These are phyloP conservation scores for Halocynthia roretzi DNA, from an alignment of 23 tunicate genomes.

Conservation along the genomic window DNA sequence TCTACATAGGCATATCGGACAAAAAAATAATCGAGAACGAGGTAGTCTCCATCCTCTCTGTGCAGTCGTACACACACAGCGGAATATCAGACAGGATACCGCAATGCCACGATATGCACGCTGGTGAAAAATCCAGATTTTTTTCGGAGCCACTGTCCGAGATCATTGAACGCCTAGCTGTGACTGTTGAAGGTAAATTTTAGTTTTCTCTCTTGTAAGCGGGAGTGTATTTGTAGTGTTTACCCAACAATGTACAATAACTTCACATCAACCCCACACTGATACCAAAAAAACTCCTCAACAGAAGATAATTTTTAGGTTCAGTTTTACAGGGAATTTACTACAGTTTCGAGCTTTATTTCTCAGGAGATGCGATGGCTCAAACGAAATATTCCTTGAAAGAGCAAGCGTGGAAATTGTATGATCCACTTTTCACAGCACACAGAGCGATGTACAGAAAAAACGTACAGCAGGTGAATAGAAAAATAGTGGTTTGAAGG, in stretches of 20 bases:
- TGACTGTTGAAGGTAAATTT: constrained; percentile 60
- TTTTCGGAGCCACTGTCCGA: constrained; percentile 23
- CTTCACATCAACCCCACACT: too few relatives aligned
- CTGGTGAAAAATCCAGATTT: constrained; percentile 31
- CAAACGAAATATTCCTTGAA: constrained; percentile 66
- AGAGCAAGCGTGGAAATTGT: constrained; percentile 47
- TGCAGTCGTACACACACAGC: constrained; percentile 62
- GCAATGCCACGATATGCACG: constrained; percentile 64
- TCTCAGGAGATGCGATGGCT: constrained; percentile 73
- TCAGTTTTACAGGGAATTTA: neutral
- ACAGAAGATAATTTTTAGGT: too few relatives aligned
- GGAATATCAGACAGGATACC: constrained; percentile 57
- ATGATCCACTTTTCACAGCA: constrained; percentile 69
- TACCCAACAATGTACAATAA: too few relatives aligned
- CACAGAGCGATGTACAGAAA: constrained; percentile 65
- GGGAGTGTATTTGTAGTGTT: too few relatives aligned
- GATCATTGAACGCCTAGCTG: constrained; percentile 28
- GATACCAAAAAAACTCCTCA: too few relatives aligned
- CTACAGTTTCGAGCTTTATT: neutral
- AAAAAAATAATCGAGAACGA: constrained; percentile 59
- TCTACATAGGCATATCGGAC: constrained; percentile 30
- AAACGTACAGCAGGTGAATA: constrained; percentile 53
- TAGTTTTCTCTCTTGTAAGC: neutral
- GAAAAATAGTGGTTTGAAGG: neutral
- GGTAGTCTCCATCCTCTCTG: constrained; percentile 43